phyloP scores from a whole-genome alignment of 2,888 invertebrate species.

The Lasioglossum pauxillum region DNA sequence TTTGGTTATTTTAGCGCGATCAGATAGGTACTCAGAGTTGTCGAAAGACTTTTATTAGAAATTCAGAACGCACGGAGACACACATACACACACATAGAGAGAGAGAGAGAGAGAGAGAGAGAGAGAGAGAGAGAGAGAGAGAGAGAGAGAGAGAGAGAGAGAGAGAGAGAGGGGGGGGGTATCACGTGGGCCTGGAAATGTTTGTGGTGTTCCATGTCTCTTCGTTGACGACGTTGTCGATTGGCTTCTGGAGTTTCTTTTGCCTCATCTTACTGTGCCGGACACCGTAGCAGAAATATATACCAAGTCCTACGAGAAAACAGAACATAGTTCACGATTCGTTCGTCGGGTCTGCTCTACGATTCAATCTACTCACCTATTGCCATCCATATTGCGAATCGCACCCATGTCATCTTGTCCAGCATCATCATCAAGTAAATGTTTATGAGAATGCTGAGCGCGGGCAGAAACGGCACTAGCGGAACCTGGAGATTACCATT shows the following conservation, averaged over 20 bases:
- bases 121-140: background rate
- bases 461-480: conserved; percentile 92
- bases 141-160: background rate
- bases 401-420: conserved; percentile 92
- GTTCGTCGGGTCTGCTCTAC: background rate
- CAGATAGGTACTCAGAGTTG: background rate
- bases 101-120: background rate
- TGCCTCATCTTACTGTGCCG: conserved; percentile 82
- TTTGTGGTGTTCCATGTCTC: conserved; percentile 56
- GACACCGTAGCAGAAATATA: conserved; percentile 91
- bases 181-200: conserved; percentile 45
- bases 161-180: background rate
- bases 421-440: conserved; percentile 94
- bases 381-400: conserved; percentile 92
- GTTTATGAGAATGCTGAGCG: conserved; percentile 92
- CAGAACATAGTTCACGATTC: background rate
- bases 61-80: background rate
- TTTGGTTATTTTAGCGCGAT: background rate
- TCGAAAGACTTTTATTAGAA: conserved; percentile 2
- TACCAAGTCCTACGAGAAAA: conserved; percentile 44
- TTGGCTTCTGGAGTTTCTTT: background rate
- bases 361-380: conserved; percentile 87
- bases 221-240: background rate
- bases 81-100: too few species aligned
- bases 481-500: conserved; percentile 88